Evolutionary conservation across 2,113 vertebrate genomes (phyloP), one percentile per base, ranked within the genome.

Genomic region (Emydocephalus ijimae): DNA sequence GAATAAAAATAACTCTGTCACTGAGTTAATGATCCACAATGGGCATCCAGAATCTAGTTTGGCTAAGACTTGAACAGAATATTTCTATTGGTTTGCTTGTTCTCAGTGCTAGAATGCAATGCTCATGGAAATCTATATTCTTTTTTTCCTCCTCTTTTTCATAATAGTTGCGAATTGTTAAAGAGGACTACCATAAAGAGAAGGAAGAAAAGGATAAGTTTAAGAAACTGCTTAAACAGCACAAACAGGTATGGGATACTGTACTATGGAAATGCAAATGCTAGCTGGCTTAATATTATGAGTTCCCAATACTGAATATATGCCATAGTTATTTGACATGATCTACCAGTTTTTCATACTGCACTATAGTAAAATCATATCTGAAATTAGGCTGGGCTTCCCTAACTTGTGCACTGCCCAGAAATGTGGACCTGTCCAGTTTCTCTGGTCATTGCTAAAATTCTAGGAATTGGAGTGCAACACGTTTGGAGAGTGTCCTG

Each of bases 151-250:
- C 4, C 57, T 14, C 14, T 26, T 69, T 34, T 50, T 54, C 89
- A 93, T 88, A 91, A 91, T 95, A 99, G 99, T 98, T 99, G 74
- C 98, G 98, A 92, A 98, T 98, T 90, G 97, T 98, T 59, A 98
- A 99, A 96, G 99, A 99, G 0, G 99, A 99, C 96, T 99, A 97
- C 96, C 98, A 98, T 97, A 97, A 98, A 93, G 98, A 99, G 93
- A 98, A 98, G 1, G 98, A 98, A 5, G 98, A 99, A 96, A 97
- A 99, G 81, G 99, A 98, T 94, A 99, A 99, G 95, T 97, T 98
- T 90, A 98, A 98, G 97, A 98, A 98, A 97, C 97, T 98, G 94
- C 98, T 99, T 95, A 99, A 98, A 96, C 98, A 99, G 95, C 98
- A 99, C 94, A 99, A 99, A 96, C 98, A 99, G 99, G 99, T 99